Evolutionary conservation across 2,113 vertebrate species (phyloP).

Genomic region (Octodon degus): DNA sequence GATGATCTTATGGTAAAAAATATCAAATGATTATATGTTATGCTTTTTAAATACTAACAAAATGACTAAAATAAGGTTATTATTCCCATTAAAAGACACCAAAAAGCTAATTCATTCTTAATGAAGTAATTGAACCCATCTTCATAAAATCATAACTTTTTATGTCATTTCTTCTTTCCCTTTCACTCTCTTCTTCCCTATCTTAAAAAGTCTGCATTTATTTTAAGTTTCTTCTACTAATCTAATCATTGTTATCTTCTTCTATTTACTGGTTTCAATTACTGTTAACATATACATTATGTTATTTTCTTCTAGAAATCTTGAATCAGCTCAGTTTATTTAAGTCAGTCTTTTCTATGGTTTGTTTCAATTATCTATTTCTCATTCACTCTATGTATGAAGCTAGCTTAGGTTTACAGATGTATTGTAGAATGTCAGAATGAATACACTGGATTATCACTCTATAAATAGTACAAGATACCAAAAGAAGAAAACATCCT

Average conservation of each 20-base stretch:
- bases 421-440: not conserved
- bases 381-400: not conserved
- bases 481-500: not conserved
- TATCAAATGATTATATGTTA: not conserved
- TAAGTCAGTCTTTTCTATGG: not conserved
- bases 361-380: not conserved
- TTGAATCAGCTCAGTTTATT: not conserved
- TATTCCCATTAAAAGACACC: not conserved
- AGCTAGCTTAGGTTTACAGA: not conserved
- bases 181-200: not conserved
- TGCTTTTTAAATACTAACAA: not conserved
- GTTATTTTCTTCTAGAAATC: not conserved
- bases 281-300: not conserved
- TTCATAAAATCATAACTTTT: not conserved
- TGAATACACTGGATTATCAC: not conserved
- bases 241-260: not conserved
- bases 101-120: not conserved
- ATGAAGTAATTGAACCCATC: not conserved
- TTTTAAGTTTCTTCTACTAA: not conserved
- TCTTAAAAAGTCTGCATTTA: not conserved
- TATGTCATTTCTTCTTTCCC: not conserved
- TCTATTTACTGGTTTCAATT: not conserved
- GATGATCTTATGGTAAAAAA: not conserved
- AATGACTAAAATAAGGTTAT: not conserved
- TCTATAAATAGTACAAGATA: not conserved